Conservation (phyloP, 2,888 invertebrate genomes). For the Pasiphila rectangulata region DNA sequence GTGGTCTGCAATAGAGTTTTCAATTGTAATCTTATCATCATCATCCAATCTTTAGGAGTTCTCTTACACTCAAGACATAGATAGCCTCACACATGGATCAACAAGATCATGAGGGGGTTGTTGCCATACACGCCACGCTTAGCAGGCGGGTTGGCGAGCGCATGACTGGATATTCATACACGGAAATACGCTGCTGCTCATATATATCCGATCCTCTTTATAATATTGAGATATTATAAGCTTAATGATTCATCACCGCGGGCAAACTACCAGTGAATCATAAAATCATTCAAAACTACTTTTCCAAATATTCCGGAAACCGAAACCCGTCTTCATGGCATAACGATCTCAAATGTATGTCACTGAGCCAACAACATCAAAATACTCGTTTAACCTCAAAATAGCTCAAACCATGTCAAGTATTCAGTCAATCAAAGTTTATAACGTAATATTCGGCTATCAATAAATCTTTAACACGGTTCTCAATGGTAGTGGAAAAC, state of each 20-base stretch:
- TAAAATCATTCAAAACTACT: not conserved
- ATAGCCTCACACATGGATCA: too few species aligned
- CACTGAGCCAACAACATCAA: conserved; percentile 13
- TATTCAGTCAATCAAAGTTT: conserved; percentile 15
- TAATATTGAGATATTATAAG: not conserved
- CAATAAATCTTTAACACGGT: conserved; percentile 26
- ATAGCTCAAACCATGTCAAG: conserved; percentile 7
- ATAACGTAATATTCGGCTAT: conserved; percentile 24
- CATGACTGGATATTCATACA: too few species aligned
- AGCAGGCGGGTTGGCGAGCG: too few species aligned
- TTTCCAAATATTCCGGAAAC: conserved; percentile 4
- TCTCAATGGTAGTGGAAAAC: too few species aligned
- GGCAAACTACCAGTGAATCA: not conserved
- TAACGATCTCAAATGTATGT: conserved; percentile 6
- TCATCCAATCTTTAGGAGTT: too few species aligned
- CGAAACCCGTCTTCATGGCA: conserved; percentile 1
- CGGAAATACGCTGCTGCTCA: too few species aligned
- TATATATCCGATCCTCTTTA: too few species aligned
- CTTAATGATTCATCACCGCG: not conserved
- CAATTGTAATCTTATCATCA: too few species aligned
- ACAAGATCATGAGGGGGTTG: too few species aligned
- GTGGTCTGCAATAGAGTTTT: too few species aligned
- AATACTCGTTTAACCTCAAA: conserved; percentile 9
- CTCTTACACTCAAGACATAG: too few species aligned
- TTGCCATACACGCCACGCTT: too few species aligned